Percentiles rank a stretch among this genome's conserved stretches.
Evolutionary conservation across 2,113 vertebrate genomes (phyloP).

Genomic region (Nicator chloris): DNA sequence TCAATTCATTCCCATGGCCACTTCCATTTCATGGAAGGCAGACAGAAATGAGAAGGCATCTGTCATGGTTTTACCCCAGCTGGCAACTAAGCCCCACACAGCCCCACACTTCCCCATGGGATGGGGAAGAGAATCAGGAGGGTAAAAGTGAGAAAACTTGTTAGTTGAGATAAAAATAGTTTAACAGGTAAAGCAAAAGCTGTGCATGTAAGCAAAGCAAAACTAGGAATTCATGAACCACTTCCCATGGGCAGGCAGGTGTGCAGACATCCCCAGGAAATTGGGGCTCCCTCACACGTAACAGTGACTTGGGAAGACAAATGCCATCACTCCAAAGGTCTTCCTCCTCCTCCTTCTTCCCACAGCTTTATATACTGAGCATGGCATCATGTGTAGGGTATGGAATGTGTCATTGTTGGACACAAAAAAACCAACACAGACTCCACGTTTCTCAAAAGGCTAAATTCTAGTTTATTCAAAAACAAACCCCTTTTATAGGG

Average conservation of each 20-base stretch:
- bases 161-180: not conserved
- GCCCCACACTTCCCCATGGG: not conserved
- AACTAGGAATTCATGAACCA: not conserved
- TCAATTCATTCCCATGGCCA: not conserved
- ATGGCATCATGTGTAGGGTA: not conserved
- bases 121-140: not conserved
- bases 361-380: not conserved
- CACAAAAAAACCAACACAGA: too few species aligned
- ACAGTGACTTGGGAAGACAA: not conserved
- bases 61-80: not conserved
- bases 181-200: not conserved
- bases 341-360: not conserved
- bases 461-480: too few species aligned
- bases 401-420: too few species aligned
- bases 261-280: not conserved
- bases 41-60: not conserved
- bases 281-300: fast-evolving
- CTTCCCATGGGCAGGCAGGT: not conserved
- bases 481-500: too few species aligned
- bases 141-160: not conserved
- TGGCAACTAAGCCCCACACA: too few species aligned
- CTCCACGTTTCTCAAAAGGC: too few species aligned
- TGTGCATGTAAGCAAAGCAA: not conserved
- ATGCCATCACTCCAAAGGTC: not conserved
- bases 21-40: not conserved